Evolutionary conservation across 2,113 vertebrate genomes (phyloP).

Genomic region (Macheiramphus alcinus): DNA sequence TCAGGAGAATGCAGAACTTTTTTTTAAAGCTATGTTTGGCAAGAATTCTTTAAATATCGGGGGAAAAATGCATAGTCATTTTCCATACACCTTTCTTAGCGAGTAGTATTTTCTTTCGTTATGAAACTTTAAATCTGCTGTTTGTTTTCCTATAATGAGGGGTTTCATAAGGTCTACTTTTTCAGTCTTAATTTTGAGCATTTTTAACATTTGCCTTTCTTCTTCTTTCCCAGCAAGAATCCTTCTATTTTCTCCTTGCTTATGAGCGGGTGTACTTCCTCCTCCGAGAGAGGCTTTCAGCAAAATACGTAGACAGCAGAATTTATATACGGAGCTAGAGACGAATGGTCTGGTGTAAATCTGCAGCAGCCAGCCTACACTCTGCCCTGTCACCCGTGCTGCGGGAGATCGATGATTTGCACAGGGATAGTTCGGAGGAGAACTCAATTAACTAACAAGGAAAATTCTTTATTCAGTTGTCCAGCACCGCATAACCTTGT

Average conservation of each 20-base stretch:
- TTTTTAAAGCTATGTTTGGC: background rate
- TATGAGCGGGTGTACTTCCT: background rate
- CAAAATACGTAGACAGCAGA: accelerated
- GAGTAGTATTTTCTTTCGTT: background rate
- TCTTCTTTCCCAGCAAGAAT: background rate
- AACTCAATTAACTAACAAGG: background rate
- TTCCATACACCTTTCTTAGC: background rate
- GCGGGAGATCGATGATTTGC: accelerated
- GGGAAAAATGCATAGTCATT: background rate
- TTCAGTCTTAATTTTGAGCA: background rate
- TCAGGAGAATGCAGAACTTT: background rate
- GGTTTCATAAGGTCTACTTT: background rate
- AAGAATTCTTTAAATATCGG: background rate
- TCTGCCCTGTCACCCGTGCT: background rate
- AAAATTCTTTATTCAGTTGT: background rate
- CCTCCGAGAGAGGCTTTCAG: background rate
- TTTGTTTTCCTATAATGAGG: background rate
- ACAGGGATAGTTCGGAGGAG: background rate
- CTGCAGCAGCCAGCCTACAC: background rate
- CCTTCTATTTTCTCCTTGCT: background rate
- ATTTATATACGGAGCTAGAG: background rate
- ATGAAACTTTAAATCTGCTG: background rate
- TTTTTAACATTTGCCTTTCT: background rate
- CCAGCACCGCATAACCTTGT: background rate
- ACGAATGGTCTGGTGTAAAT: background rate